A percentile compares a stretch with the other conserved stretches of the same genome.
phyloP scores from a whole-genome alignment of 2,113 vertebrate genomes.

The Chlorodrepanis virens region DNA sequence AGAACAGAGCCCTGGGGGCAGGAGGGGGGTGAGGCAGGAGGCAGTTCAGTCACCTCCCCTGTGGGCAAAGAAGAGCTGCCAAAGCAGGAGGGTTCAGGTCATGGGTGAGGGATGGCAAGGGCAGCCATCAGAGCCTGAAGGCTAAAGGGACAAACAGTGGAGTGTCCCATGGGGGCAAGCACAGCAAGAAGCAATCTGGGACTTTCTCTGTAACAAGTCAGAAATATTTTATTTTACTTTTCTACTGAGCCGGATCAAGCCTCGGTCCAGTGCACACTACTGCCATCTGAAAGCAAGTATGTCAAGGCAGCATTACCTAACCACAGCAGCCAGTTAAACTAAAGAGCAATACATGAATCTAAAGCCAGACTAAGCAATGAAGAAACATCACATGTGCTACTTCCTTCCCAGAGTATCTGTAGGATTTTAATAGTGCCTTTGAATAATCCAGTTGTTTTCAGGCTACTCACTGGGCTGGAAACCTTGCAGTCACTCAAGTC shows the following conservation, averaged over 20 bases:
- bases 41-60: neutral
- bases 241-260: neutral
- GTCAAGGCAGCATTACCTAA: accelerated
- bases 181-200: neutral
- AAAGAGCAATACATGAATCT: neutral
- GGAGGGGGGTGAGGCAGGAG: neutral
- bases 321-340: neutral
- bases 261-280: neutral
- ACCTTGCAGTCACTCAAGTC: neutral
- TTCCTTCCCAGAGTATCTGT: neutral
- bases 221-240: neutral
- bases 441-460: neutral
- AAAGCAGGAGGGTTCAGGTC: neutral
- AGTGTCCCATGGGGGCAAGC: neutral
- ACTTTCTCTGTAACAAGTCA: neutral
- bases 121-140: neutral
- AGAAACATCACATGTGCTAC: neutral
- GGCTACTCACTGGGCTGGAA: neutral
- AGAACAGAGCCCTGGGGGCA: neutral
- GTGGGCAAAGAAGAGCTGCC: neutral
- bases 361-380: neutral
- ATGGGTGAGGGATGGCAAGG: neutral
- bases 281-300: neutral
- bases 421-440: neutral
- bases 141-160: neutral